Evolutionary conservation across 1,140 invertebrate species (phyloP).

Genomic region (Latrodectus geometricus): DNA sequence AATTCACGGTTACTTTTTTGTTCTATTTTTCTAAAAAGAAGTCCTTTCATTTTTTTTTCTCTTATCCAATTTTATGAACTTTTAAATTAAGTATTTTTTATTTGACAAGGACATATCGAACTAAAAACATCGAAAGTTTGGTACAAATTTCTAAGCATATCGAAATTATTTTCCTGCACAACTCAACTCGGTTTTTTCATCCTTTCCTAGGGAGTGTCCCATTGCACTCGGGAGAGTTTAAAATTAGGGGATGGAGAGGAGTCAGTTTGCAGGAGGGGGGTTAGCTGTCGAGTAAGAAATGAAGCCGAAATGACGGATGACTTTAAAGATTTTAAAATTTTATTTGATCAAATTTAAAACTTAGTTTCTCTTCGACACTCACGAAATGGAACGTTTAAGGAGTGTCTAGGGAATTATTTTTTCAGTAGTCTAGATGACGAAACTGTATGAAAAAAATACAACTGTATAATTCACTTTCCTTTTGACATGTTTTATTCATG

Average conservation of each 20-base stretch:
- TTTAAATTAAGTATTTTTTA: not conserved
- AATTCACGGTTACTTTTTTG: not conserved
- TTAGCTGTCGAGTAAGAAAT: conserved; percentile 52
- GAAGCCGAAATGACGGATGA: conserved; percentile 60
- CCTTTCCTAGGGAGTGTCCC: not conserved
- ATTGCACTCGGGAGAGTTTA: not conserved
- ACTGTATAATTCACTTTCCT: conserved; percentile 48
- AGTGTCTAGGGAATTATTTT: conserved; percentile 38
- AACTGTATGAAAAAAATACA: conserved; percentile 22
- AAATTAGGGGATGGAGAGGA: not conserved
- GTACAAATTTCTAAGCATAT: not conserved
- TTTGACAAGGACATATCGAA: not conserved
- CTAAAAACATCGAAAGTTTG: not conserved
- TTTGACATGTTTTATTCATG: conserved; percentile 60
- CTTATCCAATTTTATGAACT: not conserved
- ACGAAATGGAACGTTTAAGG: conserved; percentile 23
- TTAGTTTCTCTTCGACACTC: not conserved
- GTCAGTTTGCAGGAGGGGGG: not conserved
- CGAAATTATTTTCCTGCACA: not conserved
- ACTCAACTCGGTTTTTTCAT: not conserved
- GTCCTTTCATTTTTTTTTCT: not conserved
- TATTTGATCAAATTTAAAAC: conserved; percentile 54
- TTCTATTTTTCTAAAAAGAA: not conserved
- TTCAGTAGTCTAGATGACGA: conserved; percentile 7
- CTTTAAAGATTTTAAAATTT: conserved; percentile 61